Percentiles rank a stretch among this genome's conserved stretches.
Evolutionary conservation across 2,113 vertebrate genomes (phyloP).

Genomic region (Hemichromis elongatus): DNA sequence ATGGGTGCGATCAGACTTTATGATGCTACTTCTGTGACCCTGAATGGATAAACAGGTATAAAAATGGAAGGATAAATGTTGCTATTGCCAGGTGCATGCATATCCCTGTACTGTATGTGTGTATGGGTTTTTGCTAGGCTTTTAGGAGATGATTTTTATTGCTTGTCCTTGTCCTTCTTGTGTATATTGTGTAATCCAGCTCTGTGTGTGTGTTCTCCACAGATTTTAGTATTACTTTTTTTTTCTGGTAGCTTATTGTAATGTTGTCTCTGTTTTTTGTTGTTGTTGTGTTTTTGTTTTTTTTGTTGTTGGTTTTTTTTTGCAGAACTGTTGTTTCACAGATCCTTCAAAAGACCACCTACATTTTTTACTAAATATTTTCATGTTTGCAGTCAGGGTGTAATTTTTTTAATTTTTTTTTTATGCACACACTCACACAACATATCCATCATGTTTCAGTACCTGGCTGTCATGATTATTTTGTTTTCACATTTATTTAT

Average conservation of each 20-base stretch:
- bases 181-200: background rate
- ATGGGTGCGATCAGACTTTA: background rate
- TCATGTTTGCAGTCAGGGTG: background rate
- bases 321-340: background rate
- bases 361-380: background rate
- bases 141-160: background rate
- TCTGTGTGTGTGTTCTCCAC: background rate
- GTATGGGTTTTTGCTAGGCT: background rate
- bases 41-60: background rate
- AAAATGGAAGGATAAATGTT: background rate
- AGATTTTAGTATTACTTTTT: background rate
- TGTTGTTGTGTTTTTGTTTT: fast-evolving
- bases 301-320: background rate
- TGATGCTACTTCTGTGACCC: background rate
- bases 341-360: background rate
- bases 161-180: background rate
- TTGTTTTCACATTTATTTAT: background rate
- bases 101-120: background rate
- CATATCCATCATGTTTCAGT: background rate
- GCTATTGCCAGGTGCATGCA: background rate
- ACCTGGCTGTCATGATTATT: background rate
- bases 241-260: background rate
- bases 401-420: background rate
- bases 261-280: background rate
- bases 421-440: background rate